Percentiles rank a stretch among this genome's conserved stretches.
phyloP scores from a whole-genome alignment of 1,140 invertebrate species.

The Metopolophium dirhodum region DNA sequence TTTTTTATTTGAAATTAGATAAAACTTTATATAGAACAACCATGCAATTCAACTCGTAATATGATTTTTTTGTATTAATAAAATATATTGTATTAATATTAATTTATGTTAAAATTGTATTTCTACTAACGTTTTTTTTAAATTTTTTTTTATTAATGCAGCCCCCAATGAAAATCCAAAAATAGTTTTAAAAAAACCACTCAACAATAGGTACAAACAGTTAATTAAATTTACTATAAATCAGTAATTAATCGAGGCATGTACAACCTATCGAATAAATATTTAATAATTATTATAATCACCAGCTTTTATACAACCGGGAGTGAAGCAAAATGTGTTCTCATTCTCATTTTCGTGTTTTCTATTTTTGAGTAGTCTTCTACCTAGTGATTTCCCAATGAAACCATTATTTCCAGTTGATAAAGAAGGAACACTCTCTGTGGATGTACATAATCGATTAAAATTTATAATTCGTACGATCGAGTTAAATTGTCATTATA shows the following conservation, averaged over 20 bases:
- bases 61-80: too few species aligned
- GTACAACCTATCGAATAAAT: neutral
- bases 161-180: too few species aligned
- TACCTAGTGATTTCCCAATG: neutral
- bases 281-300: neutral
- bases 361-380: conserved; percentile 25
- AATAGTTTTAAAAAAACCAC: too few species aligned
- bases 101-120: too few species aligned
- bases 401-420: neutral
- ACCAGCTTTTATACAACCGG: conserved; percentile 58
- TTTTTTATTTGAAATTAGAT: too few species aligned
- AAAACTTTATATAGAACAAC: too few species aligned
- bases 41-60: too few species aligned
- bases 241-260: neutral
- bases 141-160: too few species aligned
- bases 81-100: too few species aligned
- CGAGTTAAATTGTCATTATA: neutral
- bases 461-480: neutral
- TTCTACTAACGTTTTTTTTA: too few species aligned
- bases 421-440: conserved; percentile 30
- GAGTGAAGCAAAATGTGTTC: conserved; percentile 54
- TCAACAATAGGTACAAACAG: neutral
- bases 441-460: neutral
- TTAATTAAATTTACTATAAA: neutral
- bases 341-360: conserved; percentile 50